These are phyloP conservation scores for Ibycter americanus DNA, from an alignment of 2,797 vertebrate species.

Conservation along the genomic window DNA sequence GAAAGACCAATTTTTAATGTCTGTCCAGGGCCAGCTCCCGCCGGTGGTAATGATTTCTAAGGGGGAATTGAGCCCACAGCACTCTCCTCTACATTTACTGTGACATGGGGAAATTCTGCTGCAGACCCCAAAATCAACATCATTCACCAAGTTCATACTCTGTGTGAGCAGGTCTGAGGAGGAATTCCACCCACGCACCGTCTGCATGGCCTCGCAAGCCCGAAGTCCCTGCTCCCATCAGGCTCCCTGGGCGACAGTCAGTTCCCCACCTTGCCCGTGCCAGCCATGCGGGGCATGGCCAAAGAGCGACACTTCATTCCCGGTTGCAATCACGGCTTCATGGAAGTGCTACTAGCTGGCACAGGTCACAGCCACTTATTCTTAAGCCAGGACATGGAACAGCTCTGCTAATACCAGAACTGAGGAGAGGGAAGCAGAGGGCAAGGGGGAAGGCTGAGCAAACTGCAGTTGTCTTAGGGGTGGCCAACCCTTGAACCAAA, in stretches of 20 bases:
- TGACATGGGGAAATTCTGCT: not conserved
- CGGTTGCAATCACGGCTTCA: not conserved
- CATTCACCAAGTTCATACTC: not conserved
- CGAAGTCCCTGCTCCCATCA: not conserved
- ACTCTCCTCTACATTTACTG: not conserved
- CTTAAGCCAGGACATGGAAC: not conserved
- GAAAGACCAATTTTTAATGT: not conserved
- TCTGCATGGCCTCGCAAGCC: not conserved
- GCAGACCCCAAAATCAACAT: not conserved
- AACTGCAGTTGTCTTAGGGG: not conserved
- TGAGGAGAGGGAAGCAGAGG: not conserved
- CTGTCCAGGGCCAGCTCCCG: not conserved
- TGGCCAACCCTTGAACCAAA: rapidly evolving
- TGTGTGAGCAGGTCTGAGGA: rapidly evolving
- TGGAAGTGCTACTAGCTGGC: not conserved
- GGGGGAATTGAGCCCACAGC: not conserved
- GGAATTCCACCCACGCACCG: not conserved
- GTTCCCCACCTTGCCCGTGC: not conserved
- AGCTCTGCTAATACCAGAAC: not conserved
- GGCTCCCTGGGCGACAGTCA: not conserved
- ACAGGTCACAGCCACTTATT: not conserved
- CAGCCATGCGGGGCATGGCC: not conserved
- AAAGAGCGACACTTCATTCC: rapidly evolving
- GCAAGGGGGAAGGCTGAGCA: not conserved
- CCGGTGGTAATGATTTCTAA: not conserved